Base-by-base conservation (phyloP, 2,797 vertebrate species). In the Smutsia temminckii region DNA sequence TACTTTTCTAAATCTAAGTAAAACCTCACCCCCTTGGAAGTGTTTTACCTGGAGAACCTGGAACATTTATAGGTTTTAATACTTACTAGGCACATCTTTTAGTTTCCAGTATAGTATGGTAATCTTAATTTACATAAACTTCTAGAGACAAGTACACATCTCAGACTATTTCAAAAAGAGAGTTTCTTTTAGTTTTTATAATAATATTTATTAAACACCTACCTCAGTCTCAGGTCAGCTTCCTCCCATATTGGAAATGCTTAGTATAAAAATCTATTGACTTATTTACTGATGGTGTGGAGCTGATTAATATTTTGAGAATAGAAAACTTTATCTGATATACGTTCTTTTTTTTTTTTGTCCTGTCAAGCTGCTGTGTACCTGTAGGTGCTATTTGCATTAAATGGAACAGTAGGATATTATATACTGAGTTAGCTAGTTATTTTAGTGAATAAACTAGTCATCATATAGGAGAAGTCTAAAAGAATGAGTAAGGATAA, bases 371-470 rank as follows among this genome's bases (percentile, higher is more conserved):
- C 57, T 77, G 27, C 18, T 79, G 7, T 92, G 13, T 68, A 63
- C 42, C 27, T 55, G 3, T 5, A 40, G 29, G 32, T 51, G 34
- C 87, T 88, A 74, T 89, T 91, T 95, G 69, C 90, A 69, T 83
- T 80, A 94, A 32, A 11, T 74, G 90, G 90, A 94, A 91, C 83
- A 96, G 74, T 71, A 95, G 92, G 55, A 85, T 78, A 74, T 79
- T 80, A 3, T 80, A 2, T 59, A 40, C 5, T n/a, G 34, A 4
- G 25, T 53, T 94, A 85, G 74, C 64, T 37, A 89, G 53, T 51
- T 86, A 34, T 55, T 51, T 71, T n/a, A 93, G 13, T 40, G 40
- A 92, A 80, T 74, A 61, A 79, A 84, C 88, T 66, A 91, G 75
- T 89, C 69, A 84, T 51, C 10, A 69, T 55, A 66, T 32, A 89